Evolutionary conservation across 2,888 invertebrate genomes (phyloP).

Genomic region (Perithous albicinctus): DNA sequence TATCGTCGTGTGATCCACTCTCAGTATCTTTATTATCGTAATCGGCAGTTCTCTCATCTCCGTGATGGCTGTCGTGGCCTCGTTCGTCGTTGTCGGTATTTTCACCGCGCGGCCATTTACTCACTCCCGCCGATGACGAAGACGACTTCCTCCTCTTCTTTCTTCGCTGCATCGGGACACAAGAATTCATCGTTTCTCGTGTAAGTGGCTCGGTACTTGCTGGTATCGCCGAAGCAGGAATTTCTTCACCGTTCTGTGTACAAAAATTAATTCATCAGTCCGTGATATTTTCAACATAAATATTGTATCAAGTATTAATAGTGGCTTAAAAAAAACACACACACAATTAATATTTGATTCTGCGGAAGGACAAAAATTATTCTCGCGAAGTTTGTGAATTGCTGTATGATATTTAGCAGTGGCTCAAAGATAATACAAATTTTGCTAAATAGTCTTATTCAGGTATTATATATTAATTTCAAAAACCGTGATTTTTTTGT

Average conservation of each 20-base stretch:
- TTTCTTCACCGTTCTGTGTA: conserved; percentile 80
- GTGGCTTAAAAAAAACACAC: no score
- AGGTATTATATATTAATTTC: no score
- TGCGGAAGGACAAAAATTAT: no score
- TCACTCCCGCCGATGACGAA: conserved; percentile 76
- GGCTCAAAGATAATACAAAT: no score
- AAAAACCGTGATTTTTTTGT: no score
- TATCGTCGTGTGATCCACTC: conserved; percentile 75
- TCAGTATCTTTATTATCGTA: conserved; percentile 77
- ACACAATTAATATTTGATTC: no score
- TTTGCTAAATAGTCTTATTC: no score
- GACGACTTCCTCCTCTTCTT: conserved; percentile 86
- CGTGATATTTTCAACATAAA: neutral
- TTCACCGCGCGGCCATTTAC: conserved; percentile 78
- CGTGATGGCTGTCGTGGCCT: conserved; percentile 62
- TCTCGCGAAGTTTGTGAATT: no score
- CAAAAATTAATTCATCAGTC: neutral
- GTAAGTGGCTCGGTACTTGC: conserved; percentile 83
- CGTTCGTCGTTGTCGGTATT: conserved; percentile 65
- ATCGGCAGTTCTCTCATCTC: conserved; percentile 72
- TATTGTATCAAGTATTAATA: no score
- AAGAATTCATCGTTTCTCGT: conserved; percentile 85
- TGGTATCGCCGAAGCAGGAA: conserved; percentile 80
- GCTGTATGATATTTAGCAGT: no score
- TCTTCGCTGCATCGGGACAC: conserved; percentile 85